Evolutionary conservation across 2,797 vertebrate genomes (phyloP).

Genomic region (Oceanodroma leucorhoa): DNA sequence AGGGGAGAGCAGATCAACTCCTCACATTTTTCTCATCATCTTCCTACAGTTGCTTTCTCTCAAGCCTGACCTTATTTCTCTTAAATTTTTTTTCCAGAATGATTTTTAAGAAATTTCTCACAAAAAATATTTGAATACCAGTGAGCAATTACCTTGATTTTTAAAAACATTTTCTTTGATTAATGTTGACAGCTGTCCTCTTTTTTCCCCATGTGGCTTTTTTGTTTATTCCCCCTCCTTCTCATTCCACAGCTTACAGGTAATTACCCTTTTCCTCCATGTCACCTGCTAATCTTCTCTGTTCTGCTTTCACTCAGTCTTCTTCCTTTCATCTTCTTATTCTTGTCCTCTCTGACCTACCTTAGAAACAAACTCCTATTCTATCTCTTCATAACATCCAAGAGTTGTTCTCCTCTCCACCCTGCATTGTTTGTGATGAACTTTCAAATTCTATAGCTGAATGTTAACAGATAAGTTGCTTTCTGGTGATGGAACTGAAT

Average conservation of each 20-base stretch:
- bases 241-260: not conserved
- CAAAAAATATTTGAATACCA: not conserved
- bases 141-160: not conserved
- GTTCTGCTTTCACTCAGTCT: constrained; percentile 16
- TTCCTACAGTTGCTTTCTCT: not conserved
- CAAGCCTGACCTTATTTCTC: not conserved
- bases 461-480: not conserved
- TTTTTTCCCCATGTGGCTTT: not conserved
- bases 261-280: not conserved
- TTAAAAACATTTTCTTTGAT: not conserved
- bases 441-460: not conserved
- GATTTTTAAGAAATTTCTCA: not conserved
- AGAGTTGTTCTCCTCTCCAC: not conserved
- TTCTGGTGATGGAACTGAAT: not conserved
- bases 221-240: not conserved
- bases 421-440: not conserved
- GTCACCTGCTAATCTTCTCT: not conserved
- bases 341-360: not conserved
- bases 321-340: constrained; percentile 1
- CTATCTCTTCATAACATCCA: not conserved
- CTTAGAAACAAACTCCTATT: not conserved
- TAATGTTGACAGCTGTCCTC: not conserved
- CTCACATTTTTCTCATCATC: not conserved
- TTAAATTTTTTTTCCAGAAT: not conserved
- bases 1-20: not conserved